Base-by-base conservation (phyloP, 2,113 vertebrate genomes). In the Rhadina sibilatrix region DNA sequence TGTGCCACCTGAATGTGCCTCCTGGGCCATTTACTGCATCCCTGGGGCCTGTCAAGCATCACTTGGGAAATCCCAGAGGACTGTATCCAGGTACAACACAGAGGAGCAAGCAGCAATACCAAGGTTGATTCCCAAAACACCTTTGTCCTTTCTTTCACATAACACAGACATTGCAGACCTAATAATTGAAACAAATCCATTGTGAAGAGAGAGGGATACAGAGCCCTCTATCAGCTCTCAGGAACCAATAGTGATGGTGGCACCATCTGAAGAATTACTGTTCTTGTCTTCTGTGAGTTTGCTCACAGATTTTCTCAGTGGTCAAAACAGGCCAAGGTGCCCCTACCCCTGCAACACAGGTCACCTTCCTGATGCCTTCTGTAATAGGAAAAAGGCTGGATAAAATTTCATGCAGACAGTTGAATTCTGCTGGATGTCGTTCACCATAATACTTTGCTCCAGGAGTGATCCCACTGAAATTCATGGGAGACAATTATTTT, bases 71-170 rank as follows among this genome's bases (percentile, higher is more conserved):
- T 53, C 28, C 69, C 42, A 42, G 57, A 25, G 60, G 40, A 30
- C 27, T 5, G 5, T 14, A 27, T 4, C 38, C 12, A 27, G 0
- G 0, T 19, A 60, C 18, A 83, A 23, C 0, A 1, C 38, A 56
- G 44, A 56, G 31, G 37, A 90, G 54, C 5, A 23, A 59, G 54
- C 15, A 53, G 44, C 18, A 84, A 10, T 33, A 60, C 27, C 52
- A 86, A 74, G 25, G 37, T 0, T 63, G 56, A 69, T 40, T 78
- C 16, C 24, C 47, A 6, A 71, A 90, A 37, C 13, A 54, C 60
- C 20, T 75, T 88, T 66, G 60, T 56, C 1, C 0, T 30, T 33
- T 52, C 52, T 85, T 86, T 65, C 47, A 46, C 7, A 2, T 14
- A 50, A 68, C 23, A 40, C 12, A 25, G n/a, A 28, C 11, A 33